Percentiles rank a stretch among this genome's conserved stretches.
phyloP scores from a whole-genome alignment of 2,797 vertebrate species.

The Cossypha dichroa region DNA sequence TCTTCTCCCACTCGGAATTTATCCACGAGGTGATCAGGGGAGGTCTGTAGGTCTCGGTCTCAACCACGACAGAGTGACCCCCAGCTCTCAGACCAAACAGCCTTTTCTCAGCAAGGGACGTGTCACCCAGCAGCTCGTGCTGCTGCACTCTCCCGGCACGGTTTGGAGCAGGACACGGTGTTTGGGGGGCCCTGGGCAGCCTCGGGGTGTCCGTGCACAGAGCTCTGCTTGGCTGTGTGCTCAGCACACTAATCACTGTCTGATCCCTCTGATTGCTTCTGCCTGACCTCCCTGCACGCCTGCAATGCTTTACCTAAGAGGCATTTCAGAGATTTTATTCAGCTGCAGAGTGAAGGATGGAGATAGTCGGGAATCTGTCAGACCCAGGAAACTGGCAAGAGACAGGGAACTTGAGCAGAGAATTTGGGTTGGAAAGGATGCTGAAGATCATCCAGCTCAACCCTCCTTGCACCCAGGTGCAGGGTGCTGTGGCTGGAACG shows the following conservation, averaged over 20 bases:
- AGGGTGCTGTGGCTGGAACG: background rate
- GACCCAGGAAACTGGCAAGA: background rate
- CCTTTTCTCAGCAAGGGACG: background rate
- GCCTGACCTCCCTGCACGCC: background rate
- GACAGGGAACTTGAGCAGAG: background rate
- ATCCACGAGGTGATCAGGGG: rapidly evolving
- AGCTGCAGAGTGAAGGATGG: background rate
- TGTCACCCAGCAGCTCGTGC: background rate
- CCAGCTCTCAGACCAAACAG: rapidly evolving
- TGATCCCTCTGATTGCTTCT: background rate
- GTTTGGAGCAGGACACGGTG: rapidly evolving
- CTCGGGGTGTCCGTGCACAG: rapidly evolving
- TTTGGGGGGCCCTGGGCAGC: background rate
- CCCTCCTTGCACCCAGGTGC: background rate
- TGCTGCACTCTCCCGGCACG: rapidly evolving
- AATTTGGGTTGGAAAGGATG: background rate
- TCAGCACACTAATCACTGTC: background rate
- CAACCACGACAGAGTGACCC: background rate
- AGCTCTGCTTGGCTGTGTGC: background rate
- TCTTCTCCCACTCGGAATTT: background rate
- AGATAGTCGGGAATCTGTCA: background rate
- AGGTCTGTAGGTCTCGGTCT: background rate
- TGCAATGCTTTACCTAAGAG: background rate
- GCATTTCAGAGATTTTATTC: background rate
- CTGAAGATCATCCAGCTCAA: background rate